These are phyloP conservation scores for Aramus guarauna DNA, from an alignment of 2,113 vertebrate species.

Conservation along the genomic window DNA sequence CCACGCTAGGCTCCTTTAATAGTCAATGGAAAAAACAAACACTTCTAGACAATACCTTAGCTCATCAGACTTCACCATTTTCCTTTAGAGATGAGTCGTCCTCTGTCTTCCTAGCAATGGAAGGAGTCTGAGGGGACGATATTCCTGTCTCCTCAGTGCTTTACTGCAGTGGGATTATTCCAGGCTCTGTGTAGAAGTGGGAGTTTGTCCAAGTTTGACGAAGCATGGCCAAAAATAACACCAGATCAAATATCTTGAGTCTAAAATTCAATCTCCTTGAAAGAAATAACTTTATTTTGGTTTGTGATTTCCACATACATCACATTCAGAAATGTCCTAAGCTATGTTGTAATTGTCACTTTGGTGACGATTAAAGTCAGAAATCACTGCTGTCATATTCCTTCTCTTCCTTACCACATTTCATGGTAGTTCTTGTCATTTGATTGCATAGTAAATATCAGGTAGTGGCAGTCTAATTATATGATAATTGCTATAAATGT, in stretches of 20 bases:
- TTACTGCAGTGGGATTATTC: not conserved
- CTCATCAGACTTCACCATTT: not conserved
- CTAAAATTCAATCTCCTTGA: not conserved
- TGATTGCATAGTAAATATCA: slow-evolving; percentile 1
- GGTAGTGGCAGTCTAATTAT: not conserved
- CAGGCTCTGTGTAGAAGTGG: not conserved
- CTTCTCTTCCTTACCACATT: not conserved
- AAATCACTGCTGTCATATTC: not conserved
- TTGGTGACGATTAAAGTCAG: not conserved
- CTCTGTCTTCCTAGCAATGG: not conserved
- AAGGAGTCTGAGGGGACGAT: not conserved
- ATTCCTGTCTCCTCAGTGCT: not conserved
- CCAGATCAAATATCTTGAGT: not conserved
- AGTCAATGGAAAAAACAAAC: not conserved
- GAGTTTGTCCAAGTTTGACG: not conserved
- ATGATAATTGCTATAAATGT: not conserved
- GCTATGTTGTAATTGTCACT: not conserved
- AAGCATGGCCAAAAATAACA: not conserved
- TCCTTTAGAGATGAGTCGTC: not conserved
- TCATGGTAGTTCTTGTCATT: not conserved
- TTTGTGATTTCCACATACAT: not conserved
- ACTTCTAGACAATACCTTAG: not conserved
- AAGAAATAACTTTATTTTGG: not conserved
- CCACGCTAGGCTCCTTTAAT: not conserved
- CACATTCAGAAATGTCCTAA: not conserved